A percentile compares a stretch with the other conserved stretches of the same genome.
Evolutionary conservation across 2,113 vertebrate genomes (phyloP).

Genomic region (Struthidea cinerea): DNA sequence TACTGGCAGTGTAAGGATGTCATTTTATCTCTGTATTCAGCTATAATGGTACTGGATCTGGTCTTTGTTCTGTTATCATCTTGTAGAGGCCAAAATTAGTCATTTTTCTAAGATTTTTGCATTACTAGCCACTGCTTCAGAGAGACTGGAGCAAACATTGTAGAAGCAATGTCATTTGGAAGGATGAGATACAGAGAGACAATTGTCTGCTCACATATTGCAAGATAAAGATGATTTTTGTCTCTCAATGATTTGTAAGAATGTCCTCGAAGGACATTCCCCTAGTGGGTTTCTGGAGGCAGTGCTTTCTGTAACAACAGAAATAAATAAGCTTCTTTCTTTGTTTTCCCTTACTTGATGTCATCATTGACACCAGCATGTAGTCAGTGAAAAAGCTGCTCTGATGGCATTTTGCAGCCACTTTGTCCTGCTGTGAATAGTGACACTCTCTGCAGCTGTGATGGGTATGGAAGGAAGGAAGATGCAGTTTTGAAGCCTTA

Average conservation of each 20-base stretch:
- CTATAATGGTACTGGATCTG: background rate
- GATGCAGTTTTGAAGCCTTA: background rate
- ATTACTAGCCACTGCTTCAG: background rate
- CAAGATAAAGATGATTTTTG: constrained; percentile 32
- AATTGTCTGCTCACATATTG: constrained; percentile 17
- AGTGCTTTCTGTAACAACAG: background rate
- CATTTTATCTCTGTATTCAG: background rate
- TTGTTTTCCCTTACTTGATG: background rate
- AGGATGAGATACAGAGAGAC: background rate
- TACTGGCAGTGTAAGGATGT: background rate
- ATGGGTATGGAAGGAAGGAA: background rate
- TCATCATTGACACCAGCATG: rapidly evolving
- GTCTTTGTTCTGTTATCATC: background rate
- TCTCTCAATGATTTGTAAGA: background rate
- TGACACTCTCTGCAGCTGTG: background rate
- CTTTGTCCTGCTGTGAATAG: background rate
- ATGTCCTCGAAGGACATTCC: background rate
- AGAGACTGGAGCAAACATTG: background rate
- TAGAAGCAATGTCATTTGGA: background rate
- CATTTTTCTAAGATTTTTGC: background rate
- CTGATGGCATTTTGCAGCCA: background rate
- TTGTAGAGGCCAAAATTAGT: background rate
- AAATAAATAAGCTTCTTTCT: background rate
- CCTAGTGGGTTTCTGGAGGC: background rate
- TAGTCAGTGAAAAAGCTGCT: background rate